Percentiles rank a stretch among this genome's conserved stretches.
Evolutionary conservation across 2,113 vertebrate species (phyloP).

Genomic region (Gasterosteus nipponicus): DNA sequence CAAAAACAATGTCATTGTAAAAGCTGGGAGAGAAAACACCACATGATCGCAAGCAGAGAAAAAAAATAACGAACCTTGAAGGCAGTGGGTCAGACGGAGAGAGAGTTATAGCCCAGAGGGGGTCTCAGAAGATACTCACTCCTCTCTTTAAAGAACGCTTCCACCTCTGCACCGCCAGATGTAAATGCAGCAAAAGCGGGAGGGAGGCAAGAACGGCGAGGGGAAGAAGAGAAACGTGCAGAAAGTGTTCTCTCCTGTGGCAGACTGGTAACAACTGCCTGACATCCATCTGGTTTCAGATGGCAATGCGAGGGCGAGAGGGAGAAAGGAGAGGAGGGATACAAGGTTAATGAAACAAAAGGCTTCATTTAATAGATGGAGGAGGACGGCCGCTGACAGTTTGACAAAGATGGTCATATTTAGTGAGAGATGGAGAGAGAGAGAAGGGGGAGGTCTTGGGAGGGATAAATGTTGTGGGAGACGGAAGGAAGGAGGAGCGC

Average conservation of each 20-base stretch:
- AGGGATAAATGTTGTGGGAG: not conserved
- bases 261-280: constrained; percentile 39
- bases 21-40: not conserved
- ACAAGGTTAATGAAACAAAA: constrained; percentile 31
- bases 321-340: constrained; percentile 12
- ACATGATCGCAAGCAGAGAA: constrained; percentile 12
- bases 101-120: constrained; percentile 11
- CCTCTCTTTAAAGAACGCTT: constrained; percentile 21
- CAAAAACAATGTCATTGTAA: constrained; percentile 10
- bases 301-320: constrained; percentile 12
- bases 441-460: not conserved
- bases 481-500: not conserved
- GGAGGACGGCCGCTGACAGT: constrained; percentile 16
- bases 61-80: constrained; percentile 36
- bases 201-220: not conserved
- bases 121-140: constrained; percentile 26
- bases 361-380: constrained; percentile 32
- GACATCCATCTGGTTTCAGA: constrained; percentile 1
- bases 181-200: constrained; percentile 30
- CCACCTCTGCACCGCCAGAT: constrained; percentile 34
- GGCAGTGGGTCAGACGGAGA: constrained; percentile 20
- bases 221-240: not conserved
- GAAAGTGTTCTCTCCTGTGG: constrained; percentile 5
- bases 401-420: constrained; percentile 28
- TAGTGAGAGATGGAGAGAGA: not conserved